Base-by-base conservation (phyloP, 2,888 invertebrate genomes). In the Polydrusus pterygomalis region DNA sequence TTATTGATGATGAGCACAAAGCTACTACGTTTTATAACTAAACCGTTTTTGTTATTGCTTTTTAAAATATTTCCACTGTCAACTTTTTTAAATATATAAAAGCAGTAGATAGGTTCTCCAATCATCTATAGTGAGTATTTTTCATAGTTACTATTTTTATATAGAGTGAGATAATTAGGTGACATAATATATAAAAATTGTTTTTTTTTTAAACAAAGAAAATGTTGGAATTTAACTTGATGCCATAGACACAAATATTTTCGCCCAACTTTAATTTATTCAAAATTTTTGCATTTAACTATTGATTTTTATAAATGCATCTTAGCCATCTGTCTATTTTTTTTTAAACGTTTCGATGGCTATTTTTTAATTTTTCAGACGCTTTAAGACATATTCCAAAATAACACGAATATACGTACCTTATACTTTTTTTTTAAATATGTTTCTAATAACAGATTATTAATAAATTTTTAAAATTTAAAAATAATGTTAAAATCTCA, bases 121-220 rank as follows among this genome's bases (percentile, higher is more conserved):
- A 67, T 58, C 38, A 64, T 72, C n/a, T n/a, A n/a, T n/a, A 73
- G 60, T 73, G 62, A 74, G 74, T 74, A 74, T 68, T 77, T 70
- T 70, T 74, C 47, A 77, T 67, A 74, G 70, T 74, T 77, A 74
- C 70, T 77, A 77, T 74, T 72, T 74, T 76, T 72, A 68, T 69
- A 63, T 67, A 62, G 72, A 76, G 76, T 76, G 76, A 72, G 76
- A 76, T 76, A 68, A 18, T 25, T 51, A 47, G 10, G 56, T 56
- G 5, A 56, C 8, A 64, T 64, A 56, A 45, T 20, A 20, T 20
- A 17, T n/a, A 40, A 49, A 54, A 25, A 64, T 60, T 49, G 0
- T 25, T 71, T 17, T n/a, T 17, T n/a, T 38, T 10, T 43, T 7
- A 40, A 38, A 20, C 11, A 49, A 34, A 65, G 56, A 51, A 54